Conservation (phyloP, 2,888 invertebrate species). For the Lottia gigantea region DNA sequence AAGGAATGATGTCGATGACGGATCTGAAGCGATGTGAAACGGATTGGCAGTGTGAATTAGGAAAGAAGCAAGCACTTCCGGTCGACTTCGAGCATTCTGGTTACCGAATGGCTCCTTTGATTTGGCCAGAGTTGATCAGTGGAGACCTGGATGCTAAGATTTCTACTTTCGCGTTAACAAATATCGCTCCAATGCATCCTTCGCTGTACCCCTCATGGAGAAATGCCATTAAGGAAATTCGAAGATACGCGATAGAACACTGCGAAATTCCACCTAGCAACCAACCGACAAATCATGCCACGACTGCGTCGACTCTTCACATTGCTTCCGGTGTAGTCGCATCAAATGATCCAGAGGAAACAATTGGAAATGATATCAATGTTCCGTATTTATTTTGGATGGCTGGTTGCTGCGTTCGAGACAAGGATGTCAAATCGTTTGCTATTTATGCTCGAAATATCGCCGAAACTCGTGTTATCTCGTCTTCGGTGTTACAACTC, state of each 20-base stretch:
- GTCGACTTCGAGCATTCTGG: slow-evolving; percentile 41
- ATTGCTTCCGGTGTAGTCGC: slow-evolving; percentile 40
- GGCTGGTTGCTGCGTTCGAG: slow-evolving; percentile 54
- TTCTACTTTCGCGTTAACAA: slow-evolving; percentile 52
- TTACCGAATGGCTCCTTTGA: slow-evolving; percentile 45
- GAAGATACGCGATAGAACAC: slow-evolving; percentile 44
- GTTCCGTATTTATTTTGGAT: slow-evolving; percentile 57
- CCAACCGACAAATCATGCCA: slow-evolving; percentile 20
- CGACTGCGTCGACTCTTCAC: slow-evolving; percentile 27
- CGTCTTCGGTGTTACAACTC: slow-evolving; percentile 50
- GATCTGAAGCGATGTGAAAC: slow-evolving; percentile 36
- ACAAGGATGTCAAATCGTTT: slow-evolving; percentile 46
- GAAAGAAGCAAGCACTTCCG: slow-evolving; percentile 44
- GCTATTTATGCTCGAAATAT: slow-evolving; percentile 52
- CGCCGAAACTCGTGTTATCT: slow-evolving; percentile 34
- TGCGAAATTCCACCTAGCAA: slow-evolving; percentile 43
- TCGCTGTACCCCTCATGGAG: slow-evolving; percentile 50
- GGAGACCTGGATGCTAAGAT: slow-evolving; percentile 39
- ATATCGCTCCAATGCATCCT: slow-evolving; percentile 50
- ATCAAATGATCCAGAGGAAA: slow-evolving; percentile 36
- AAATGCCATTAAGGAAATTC: slow-evolving; percentile 34
- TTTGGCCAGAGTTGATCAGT: slow-evolving; percentile 49
- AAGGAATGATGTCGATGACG: slow-evolving; percentile 35
- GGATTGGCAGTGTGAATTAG: slow-evolving; percentile 42
- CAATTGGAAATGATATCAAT: slow-evolving; percentile 52